Conservation (phyloP, 2,113 vertebrate genomes). For the Indicator indicator region DNA sequence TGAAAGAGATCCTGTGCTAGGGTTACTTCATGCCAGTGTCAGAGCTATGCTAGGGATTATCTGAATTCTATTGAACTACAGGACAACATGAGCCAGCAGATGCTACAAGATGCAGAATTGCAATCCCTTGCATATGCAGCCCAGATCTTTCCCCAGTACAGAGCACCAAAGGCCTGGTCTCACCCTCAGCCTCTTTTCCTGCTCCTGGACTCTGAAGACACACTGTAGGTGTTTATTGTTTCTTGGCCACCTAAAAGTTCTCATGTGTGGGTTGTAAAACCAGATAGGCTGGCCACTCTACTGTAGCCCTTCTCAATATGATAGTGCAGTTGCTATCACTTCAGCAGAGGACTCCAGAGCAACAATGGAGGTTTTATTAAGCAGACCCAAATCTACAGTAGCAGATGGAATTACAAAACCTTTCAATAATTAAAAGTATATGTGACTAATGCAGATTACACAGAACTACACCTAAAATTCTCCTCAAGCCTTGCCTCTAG, state of each 20-base stretch:
- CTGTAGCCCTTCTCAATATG: background rate
- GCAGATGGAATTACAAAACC: background rate
- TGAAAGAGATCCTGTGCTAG: background rate
- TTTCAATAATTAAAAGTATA: slow-evolving; percentile 4
- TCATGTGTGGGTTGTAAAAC: background rate
- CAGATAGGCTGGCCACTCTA: background rate
- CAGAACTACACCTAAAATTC: background rate
- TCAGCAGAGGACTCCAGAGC: background rate
- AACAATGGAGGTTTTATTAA: background rate
- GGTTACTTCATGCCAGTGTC: background rate
- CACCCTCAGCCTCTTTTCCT: background rate
- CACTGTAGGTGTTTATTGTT: fast-evolving
- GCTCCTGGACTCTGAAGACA: background rate
- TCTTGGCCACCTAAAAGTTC: background rate
- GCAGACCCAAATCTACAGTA: background rate
- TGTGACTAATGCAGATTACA: background rate
- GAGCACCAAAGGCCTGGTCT: background rate
- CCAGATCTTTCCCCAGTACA: background rate
- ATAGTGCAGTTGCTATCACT: background rate
- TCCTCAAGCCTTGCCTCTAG: background rate
- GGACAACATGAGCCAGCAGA: background rate
- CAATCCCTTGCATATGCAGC: background rate
- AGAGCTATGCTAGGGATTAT: background rate
- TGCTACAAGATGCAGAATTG: background rate
- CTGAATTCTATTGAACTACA: background rate